Conservation (phyloP, 2,797 vertebrate genomes). For the Spizella passerina region DNA sequence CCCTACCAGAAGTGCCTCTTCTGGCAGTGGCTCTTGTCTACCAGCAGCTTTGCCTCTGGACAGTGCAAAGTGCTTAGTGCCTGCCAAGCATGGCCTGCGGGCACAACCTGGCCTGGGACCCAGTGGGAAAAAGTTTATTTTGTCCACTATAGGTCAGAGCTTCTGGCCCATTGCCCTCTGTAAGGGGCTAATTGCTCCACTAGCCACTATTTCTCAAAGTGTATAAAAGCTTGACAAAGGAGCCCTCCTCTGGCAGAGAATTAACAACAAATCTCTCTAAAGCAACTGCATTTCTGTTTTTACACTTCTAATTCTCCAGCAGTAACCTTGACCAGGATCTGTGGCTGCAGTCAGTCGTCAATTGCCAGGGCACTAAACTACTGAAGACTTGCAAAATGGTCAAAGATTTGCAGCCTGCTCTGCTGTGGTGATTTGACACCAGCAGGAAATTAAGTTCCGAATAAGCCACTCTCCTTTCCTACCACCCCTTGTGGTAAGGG, state of each 20-base stretch:
- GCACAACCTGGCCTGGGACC: not conserved
- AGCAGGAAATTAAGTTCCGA: not conserved
- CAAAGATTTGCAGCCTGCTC: not conserved
- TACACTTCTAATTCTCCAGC: not conserved
- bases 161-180: not conserved
- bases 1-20: not conserved
- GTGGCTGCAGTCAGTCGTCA: not conserved
- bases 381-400: not conserved
- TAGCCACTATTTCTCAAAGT: not conserved
- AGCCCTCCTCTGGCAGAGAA: not conserved
- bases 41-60: not conserved
- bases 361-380: not conserved
- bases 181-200: not conserved
- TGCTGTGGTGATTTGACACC: not conserved
- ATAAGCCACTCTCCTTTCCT: not conserved
- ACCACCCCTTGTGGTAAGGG: not conserved
- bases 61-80: not conserved
- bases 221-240: not conserved
- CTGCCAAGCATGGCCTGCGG: not conserved
- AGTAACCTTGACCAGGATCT: not conserved
- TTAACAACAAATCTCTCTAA: not conserved
- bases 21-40: not conserved
- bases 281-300: not conserved
- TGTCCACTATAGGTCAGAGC: not conserved
- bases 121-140: not conserved